phyloP scores from a whole-genome alignment of 2,888 invertebrate genomes.

The Conistra vaccinii region DNA sequence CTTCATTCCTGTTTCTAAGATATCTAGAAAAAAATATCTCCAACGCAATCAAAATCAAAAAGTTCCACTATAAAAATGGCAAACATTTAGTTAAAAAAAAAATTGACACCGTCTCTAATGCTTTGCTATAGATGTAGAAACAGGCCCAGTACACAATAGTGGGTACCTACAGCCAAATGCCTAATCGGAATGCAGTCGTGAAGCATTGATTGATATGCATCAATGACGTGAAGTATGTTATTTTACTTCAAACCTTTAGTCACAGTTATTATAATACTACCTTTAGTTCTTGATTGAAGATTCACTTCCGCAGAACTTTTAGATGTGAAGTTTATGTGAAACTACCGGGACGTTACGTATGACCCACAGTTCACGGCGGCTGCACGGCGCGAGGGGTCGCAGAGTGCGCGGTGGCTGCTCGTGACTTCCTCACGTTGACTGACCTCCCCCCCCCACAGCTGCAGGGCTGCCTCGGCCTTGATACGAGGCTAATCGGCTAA shows the following conservation, averaged over 20 bases:
- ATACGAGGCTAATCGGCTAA: slow-evolving; percentile 34
- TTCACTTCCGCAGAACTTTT: neutral
- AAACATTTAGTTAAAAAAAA: too few relatives aligned
- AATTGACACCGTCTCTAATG: neutral
- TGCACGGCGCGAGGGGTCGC: neutral
- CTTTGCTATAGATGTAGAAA: neutral
- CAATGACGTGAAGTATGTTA: neutral
- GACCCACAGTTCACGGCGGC: slow-evolving; percentile 7
- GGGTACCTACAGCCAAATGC: neutral
- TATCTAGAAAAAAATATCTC: neutral
- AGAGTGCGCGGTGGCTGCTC: slow-evolving; percentile 5
- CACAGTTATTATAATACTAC: too few relatives aligned
- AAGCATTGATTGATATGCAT: too few relatives aligned
- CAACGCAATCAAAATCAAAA: neutral
- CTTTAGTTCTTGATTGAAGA: too few relatives aligned
- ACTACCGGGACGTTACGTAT: slow-evolving; percentile 6
- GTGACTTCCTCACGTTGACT: slow-evolving; percentile 29
- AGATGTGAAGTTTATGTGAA: slow-evolving; percentile 10
- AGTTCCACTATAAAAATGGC: too few relatives aligned
- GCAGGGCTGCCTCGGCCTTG: slow-evolving; percentile 38
- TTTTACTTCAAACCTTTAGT: neutral
- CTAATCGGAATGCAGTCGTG: neutral
- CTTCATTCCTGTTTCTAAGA: neutral
- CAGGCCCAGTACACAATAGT: neutral
- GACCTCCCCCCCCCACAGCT: neutral